A percentile compares a stretch with the other conserved stretches of the same genome.
phyloP scores from a whole-genome alignment of 2,797 vertebrate species.

The Chloroceryle inda region DNA sequence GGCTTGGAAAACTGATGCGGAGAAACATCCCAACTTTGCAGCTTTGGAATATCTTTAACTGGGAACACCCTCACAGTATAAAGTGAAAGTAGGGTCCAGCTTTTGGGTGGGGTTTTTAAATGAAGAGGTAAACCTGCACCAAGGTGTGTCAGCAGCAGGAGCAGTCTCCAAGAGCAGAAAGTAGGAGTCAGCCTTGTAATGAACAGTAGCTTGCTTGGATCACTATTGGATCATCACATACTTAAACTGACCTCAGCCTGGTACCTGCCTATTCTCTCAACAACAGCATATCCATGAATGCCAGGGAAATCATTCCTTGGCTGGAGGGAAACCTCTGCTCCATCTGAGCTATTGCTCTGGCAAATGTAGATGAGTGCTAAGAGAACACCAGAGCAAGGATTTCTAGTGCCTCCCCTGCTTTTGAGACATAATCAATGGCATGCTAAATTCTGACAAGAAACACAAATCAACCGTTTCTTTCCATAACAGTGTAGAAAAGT shows the following conservation, averaged over 20 bases:
- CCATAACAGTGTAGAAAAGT: not conserved
- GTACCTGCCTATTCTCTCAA: not conserved
- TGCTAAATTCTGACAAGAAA: not conserved
- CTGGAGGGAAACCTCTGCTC: not conserved
- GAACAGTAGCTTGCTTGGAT: not conserved
- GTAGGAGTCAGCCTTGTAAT: not conserved
- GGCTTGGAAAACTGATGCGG: not conserved
- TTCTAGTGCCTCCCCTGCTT: not conserved
- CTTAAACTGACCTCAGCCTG: not conserved
- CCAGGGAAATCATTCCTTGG: not conserved
- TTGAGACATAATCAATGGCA: not conserved
- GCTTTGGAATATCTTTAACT: not conserved
- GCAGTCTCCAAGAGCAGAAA: not conserved
- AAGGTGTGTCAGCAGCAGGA: not conserved
- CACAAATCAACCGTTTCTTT: not conserved
- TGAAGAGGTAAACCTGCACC: not conserved
- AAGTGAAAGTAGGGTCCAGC: not conserved
- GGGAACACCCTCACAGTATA: not conserved
- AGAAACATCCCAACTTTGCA: not conserved
- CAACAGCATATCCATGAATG: not conserved
- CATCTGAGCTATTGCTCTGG: not conserved
- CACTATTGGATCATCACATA: not conserved
- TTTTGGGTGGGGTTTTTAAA: not conserved
- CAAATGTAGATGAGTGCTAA: not conserved
- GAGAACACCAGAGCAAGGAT: not conserved